Conservation (phyloP, 2,888 invertebrate genomes). For the Noctua comes region DNA sequence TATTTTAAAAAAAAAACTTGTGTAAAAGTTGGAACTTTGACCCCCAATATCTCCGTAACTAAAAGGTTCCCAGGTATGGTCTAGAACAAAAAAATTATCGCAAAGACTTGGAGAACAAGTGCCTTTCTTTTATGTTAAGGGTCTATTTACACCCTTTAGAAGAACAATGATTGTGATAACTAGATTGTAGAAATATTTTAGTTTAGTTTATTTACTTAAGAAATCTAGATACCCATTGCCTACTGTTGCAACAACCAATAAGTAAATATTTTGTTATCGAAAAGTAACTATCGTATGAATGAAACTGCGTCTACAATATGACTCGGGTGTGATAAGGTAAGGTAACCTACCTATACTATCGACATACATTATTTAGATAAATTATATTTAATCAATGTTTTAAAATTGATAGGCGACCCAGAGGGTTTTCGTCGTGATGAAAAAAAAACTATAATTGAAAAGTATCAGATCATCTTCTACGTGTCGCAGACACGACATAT, state of each 20-base stretch:
- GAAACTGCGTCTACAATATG: background rate
- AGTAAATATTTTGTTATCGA: background rate
- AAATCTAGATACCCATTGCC: background rate
- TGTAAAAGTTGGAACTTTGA: too few species aligned
- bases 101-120: too few species aligned
- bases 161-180: background rate
- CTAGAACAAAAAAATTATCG: too few species aligned
- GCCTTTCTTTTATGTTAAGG: too few species aligned
- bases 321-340: background rate
- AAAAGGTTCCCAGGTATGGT: too few species aligned
- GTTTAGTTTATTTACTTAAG: background rate
- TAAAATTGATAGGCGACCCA: background rate
- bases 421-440: background rate
- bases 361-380: conserved; percentile 7
- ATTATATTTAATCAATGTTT: conserved; percentile 2
- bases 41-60: too few species aligned
- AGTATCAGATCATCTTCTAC: background rate
- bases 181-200: background rate
- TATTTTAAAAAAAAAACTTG: too few species aligned
- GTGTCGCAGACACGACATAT: background rate
- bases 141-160: too few species aligned
- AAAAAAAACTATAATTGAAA: background rate
- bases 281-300: conserved; percentile 8
- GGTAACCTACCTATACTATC: background rate
- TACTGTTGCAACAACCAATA: background rate